Conservation (phyloP, 2,888 invertebrate species). For the Ophonus ardosiacus region DNA sequence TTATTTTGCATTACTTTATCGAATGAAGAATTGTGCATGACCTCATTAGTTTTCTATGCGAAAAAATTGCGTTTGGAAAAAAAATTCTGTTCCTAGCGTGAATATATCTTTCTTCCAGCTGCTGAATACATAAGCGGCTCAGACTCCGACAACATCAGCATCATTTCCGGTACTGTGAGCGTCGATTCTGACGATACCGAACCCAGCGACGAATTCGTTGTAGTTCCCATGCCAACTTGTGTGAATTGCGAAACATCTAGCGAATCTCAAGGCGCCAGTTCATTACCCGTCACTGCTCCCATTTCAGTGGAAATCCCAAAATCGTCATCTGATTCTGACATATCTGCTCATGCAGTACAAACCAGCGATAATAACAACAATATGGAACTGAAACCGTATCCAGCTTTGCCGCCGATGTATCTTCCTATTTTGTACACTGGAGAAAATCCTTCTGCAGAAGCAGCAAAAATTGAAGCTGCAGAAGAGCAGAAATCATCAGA, state of each 20-base stretch:
- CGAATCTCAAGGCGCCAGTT: slow-evolving; percentile 51
- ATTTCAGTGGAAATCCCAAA: slow-evolving; percentile 57
- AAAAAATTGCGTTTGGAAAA: no score
- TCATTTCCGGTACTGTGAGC: slow-evolving; percentile 70
- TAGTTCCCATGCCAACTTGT: slow-evolving; percentile 70
- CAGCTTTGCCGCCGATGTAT: slow-evolving; percentile 7
- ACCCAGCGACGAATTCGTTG: slow-evolving; percentile 71
- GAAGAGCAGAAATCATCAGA: slow-evolving; percentile 23
- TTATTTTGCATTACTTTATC: no score
- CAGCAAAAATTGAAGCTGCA: not conserved
- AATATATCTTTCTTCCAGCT: slow-evolving; percentile 1
- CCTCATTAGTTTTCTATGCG: no score
- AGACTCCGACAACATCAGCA: slow-evolving; percentile 73
- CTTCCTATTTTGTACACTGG: slow-evolving; percentile 42
- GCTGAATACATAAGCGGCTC: slow-evolving; percentile 68
- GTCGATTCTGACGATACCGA: slow-evolving; percentile 69
- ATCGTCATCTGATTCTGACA: slow-evolving; percentile 42
- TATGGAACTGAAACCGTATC: slow-evolving; percentile 51
- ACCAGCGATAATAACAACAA: slow-evolving; percentile 66
- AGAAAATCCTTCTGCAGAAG: not conserved
- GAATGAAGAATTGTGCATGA: no score
- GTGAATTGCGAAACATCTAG: slow-evolving; percentile 59
- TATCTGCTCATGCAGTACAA: slow-evolving; percentile 26
- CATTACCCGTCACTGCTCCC: slow-evolving; percentile 54
- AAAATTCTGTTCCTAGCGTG: no score